Evolutionary conservation across 2,797 vertebrate genomes (phyloP), one percentile per base, ranked within the genome.

Genomic region (Gallinago solitaria): DNA sequence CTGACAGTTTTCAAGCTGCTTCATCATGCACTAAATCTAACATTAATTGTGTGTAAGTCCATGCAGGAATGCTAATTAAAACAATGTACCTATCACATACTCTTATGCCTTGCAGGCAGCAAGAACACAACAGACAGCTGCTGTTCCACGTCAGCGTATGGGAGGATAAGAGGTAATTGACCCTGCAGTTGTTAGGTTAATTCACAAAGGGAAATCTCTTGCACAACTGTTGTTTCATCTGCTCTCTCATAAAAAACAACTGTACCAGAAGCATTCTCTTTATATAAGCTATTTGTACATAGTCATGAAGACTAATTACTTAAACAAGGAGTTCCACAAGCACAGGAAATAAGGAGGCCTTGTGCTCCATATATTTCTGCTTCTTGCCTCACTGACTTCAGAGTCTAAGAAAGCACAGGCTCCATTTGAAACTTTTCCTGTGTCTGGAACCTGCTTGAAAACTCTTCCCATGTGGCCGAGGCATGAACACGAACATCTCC

Each of bases 171-270:
- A 95, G 76, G 91, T 88, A 96, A 95, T 88, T 93, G 94, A 95
- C 95, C 95, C 91, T 81, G 73, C 84, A 96, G 95, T 96, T 92
- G 90, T 95, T 91, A 78, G 84, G 73, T 77, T 96, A 95, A 94
- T 85, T 91, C 87, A 65, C 88, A 87, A 76, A 89, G 79, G 83
- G 77, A 96, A 89, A 85, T 50, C 80, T 94, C 83, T 91, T 95
- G 87, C 71, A 76, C 82, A 95, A 95, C 53, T 89, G 82, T 3
- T 83, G 82, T 81, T 96, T 97, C 83, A 80, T 92, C 81, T 86
- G 65, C 35, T 92, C 27, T 78, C 37, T 19, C 74, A 67, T 50
- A 53, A 84, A 69, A 93, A 65, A 20, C n/a, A 89, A 85, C 65
- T 39, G 27, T 25, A 86, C 17, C 53, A 95, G 85, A 83, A 95